phyloP scores from a whole-genome alignment of 1,140 invertebrate species.

The Drosophila lacertosa region DNA sequence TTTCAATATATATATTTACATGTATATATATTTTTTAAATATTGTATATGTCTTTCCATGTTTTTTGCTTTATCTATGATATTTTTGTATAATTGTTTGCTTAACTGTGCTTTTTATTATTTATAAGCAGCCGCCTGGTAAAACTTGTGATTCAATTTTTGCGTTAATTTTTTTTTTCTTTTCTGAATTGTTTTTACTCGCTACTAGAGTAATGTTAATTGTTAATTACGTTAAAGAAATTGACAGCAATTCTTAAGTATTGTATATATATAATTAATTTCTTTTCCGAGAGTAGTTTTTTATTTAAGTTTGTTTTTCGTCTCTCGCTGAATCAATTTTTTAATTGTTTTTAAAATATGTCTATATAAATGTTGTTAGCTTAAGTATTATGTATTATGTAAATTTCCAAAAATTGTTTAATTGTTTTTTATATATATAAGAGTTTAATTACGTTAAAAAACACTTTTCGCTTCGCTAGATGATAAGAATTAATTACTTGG shows the following conservation, averaged over 20 bases:
- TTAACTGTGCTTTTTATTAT: background rate
- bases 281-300: conserved; percentile 11
- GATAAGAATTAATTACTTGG: conserved; percentile 14
- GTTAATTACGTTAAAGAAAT: conserved; percentile 54
- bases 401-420: conserved; percentile 48
- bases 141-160: conserved; percentile 35
- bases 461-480: background rate
- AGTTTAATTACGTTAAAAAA: conserved; percentile 24
- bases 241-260: conserved; percentile 56
- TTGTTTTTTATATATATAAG: conserved; percentile 26
- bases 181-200: background rate
- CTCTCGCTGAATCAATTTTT: conserved; percentile 8
- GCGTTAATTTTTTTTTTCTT: background rate
- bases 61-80: conserved; percentile 1
- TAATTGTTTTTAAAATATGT: conserved; percentile 14
- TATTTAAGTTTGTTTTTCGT: conserved; percentile 6
- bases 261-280: conserved; percentile 19
- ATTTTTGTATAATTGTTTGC: background rate
- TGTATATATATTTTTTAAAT: conserved; percentile 13
- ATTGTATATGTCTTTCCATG: conserved; percentile 18
- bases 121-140: conserved; percentile 6
- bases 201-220: conserved; percentile 33
- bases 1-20: too few relatives aligned
- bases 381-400: conserved; percentile 33
- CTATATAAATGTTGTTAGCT: conserved; percentile 33